Percentiles rank a stretch among this genome's conserved stretches.
Evolutionary conservation across 2,113 vertebrate genomes (phyloP).

Genomic region (Lutjanus erythropterus): DNA sequence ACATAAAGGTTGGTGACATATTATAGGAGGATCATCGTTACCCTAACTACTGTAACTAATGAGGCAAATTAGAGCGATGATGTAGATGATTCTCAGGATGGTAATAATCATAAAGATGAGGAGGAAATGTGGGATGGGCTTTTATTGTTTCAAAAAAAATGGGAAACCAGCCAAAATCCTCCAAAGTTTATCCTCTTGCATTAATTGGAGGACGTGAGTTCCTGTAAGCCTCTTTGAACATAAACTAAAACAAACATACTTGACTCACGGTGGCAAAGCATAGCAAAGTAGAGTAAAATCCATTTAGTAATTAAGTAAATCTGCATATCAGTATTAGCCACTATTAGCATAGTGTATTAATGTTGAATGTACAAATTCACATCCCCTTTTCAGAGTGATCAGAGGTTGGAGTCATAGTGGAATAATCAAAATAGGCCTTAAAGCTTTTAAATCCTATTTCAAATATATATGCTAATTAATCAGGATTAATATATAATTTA

Average conservation of each 20-base stretch:
- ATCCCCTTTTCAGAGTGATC: constrained; percentile 76
- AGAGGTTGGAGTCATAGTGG: constrained; percentile 74
- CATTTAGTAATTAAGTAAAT: constrained; percentile 84
- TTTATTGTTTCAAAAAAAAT: constrained; percentile 61
- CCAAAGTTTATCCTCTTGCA: constrained; percentile 72
- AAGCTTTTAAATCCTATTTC: constrained; percentile 84
- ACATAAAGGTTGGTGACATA: constrained; percentile 65
- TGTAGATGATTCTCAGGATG: constrained; percentile 60
- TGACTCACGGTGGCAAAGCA: constrained; percentile 73
- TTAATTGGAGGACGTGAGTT: constrained; percentile 70
- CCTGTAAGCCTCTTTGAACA: constrained; percentile 76
- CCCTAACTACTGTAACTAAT: constrained; percentile 79
- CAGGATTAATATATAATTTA: constrained; percentile 84
- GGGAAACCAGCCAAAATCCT: constrained; percentile 68
- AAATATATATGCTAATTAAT: constrained; percentile 87
- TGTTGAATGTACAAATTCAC: constrained; percentile 75
- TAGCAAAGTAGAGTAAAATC: constrained; percentile 75
- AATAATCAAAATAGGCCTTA: constrained; percentile 84
- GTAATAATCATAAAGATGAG: constrained; percentile 70
- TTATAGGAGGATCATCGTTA: constrained; percentile 71
- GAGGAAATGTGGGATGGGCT: constrained; percentile 57
- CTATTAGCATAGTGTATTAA: constrained; percentile 83
- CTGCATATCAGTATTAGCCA: constrained; percentile 84
- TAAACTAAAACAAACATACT: constrained; percentile 81
- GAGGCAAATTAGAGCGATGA: constrained; percentile 76